These are phyloP conservation scores for Epinotia nisella DNA, from an alignment of 2,888 invertebrate genomes.

Conservation along the genomic window DNA sequence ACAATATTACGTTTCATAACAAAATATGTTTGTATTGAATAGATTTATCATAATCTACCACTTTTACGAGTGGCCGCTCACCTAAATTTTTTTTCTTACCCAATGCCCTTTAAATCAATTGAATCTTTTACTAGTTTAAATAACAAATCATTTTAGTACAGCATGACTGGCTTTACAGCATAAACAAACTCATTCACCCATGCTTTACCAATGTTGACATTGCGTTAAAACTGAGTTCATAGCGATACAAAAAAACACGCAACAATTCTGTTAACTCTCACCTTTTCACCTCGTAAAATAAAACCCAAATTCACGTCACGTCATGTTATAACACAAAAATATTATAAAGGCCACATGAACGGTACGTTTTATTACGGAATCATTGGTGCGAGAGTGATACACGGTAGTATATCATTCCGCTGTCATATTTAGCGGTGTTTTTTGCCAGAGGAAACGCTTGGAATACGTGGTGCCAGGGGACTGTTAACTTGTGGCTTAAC, in stretches of 20 bases:
- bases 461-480: constrained; percentile 44
- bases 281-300: constrained; percentile 43
- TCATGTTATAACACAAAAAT: constrained; percentile 41
- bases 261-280: constrained; percentile 36
- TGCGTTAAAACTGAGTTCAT: constrained; percentile 7
- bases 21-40: no score
- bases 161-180: not conserved
- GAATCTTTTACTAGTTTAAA: not conserved
- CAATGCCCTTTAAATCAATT: no score
- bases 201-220: not conserved
- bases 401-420: constrained; percentile 65
- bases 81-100: no score
- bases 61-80: no score
- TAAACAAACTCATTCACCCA: not conserved
- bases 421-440: constrained; percentile 64
- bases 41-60: no score
- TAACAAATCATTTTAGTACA: not conserved
- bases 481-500: constrained; percentile 38
- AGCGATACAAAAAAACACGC: not conserved
- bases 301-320: constrained; percentile 39
- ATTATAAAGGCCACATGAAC: constrained; percentile 48
- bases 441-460: constrained; percentile 49
- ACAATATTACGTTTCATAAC: no score
- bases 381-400: constrained; percentile 63
- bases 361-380: constrained; percentile 54